Evolutionary conservation across 2,888 invertebrate species (phyloP).

Genomic region (Hyposoter dolosus): DNA sequence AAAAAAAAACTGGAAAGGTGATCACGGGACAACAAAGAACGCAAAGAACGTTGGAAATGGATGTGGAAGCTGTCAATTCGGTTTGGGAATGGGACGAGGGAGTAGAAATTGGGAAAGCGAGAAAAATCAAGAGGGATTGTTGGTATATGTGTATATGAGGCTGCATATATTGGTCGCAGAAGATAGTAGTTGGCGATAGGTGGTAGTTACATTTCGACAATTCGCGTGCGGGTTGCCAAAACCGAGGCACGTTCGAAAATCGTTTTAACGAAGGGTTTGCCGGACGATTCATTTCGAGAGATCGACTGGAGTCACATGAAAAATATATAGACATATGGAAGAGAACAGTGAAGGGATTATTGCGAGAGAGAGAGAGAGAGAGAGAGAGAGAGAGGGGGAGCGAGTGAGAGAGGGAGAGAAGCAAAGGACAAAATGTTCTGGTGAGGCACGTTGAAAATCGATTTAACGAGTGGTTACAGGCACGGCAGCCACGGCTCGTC

Average conservation of each 20-base stretch:
- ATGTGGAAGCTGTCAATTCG: constrained; percentile 11
- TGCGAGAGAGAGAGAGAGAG: constrained; percentile 32
- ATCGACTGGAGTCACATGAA: constrained; percentile 59
- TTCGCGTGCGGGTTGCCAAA: constrained; percentile 66
- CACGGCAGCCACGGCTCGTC: constrained; percentile 59
- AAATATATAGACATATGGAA: constrained; percentile 44
- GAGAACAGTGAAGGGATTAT: constrained; percentile 36
- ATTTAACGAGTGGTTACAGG: constrained; percentile 70
- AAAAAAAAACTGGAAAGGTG: neutral
- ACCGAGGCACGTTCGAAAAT: constrained; percentile 70
- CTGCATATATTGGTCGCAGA: constrained; percentile 19
- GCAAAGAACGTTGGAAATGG: neutral
- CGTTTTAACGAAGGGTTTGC: constrained; percentile 70
- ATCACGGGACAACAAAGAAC: neutral
- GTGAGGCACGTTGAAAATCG: constrained; percentile 67
- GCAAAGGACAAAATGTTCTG: constrained; percentile 62
- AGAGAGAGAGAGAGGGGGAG: constrained; percentile 18
- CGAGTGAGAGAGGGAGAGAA: constrained; percentile 26
- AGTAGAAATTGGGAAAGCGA: constrained; percentile 49
- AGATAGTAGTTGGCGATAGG: constrained; percentile 26
- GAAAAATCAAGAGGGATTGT: constrained; percentile 49
- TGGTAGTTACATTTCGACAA: constrained; percentile 64
- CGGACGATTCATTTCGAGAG: constrained; percentile 66
- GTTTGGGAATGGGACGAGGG: constrained; percentile 9
- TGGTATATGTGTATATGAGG: neutral